Conservation (phyloP, 1,140 invertebrate genomes). For the Cotesia glomerata region DNA sequence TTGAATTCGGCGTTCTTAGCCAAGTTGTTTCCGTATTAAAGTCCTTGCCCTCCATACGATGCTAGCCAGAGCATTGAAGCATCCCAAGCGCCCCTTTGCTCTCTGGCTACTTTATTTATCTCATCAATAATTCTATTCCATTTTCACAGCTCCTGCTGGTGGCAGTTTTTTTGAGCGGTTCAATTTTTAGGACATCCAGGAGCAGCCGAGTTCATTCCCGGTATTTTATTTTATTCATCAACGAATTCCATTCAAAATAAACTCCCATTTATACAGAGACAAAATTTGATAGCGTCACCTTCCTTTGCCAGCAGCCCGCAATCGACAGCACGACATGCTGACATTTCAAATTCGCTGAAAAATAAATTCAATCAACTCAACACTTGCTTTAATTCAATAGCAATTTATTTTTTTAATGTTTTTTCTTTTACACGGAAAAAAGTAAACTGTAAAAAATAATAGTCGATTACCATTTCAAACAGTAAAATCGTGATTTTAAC, state of each 20-base stretch:
- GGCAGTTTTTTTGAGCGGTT: too few relatives aligned
- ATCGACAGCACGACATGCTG: too few relatives aligned
- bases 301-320: background rate
- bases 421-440: too few relatives aligned
- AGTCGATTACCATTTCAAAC: too few relatives aligned
- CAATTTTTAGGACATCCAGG: too few relatives aligned
- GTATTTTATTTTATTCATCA: background rate
- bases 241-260: background rate
- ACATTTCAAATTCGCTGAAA: too few relatives aligned
- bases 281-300: background rate
- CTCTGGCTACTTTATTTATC: slow-evolving; percentile 41
- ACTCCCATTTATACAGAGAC: background rate
- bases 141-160: background rate
- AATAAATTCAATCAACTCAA: too few relatives aligned
- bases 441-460: too few relatives aligned
- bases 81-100: slow-evolving; percentile 46
- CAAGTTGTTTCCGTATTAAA: slow-evolving; percentile 52
- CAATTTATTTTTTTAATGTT: too few relatives aligned
- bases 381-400: too few relatives aligned
- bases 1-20: slow-evolving; percentile 45
- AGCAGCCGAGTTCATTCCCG: too few relatives aligned
- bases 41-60: slow-evolving; percentile 61
- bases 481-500: too few relatives aligned
- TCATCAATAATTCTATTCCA: slow-evolving; percentile 18
- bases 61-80: slow-evolving; percentile 58